Evolutionary conservation across 2,113 vertebrate species (phyloP).

Genomic region (Lampris incognitus): DNA sequence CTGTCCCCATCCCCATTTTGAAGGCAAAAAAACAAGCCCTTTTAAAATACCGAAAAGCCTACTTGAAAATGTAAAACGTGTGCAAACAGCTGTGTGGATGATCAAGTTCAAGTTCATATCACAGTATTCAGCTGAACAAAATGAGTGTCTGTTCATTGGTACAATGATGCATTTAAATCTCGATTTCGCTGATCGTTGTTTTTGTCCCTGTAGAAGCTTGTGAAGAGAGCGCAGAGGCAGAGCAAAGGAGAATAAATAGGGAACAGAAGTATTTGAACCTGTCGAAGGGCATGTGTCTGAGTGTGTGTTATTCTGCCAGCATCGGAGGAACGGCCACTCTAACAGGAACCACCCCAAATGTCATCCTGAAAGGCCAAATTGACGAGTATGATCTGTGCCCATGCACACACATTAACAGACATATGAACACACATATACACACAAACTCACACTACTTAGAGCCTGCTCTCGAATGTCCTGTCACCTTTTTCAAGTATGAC

Average conservation of each 20-base stretch:
- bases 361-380: constrained; percentile 89
- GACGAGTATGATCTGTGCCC: constrained; percentile 75
- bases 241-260: neutral
- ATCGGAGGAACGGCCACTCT: constrained; percentile 90
- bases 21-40: no score
- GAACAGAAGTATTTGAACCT: constrained; percentile 70
- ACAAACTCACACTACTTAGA: neutral
- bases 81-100: no score
- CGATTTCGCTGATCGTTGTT: neutral
- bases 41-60: no score
- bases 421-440: neutral
- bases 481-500: neutral
- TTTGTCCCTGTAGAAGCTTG: constrained; percentile 8
- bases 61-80: no score
- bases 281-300: constrained; percentile 85
- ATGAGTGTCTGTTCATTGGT: no score
- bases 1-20: no score
- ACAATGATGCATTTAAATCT: no score
- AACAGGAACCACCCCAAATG: constrained; percentile 87
- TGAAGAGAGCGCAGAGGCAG: constrained; percentile 27
- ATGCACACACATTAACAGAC: neutral
- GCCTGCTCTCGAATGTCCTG: neutral
- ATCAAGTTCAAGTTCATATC: no score
- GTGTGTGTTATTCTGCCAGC: constrained; percentile 87
- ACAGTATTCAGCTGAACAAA: no score